Conservation (phyloP, 2,113 vertebrate genomes). For the Sinocyclocheilus rhinocerous region DNA sequence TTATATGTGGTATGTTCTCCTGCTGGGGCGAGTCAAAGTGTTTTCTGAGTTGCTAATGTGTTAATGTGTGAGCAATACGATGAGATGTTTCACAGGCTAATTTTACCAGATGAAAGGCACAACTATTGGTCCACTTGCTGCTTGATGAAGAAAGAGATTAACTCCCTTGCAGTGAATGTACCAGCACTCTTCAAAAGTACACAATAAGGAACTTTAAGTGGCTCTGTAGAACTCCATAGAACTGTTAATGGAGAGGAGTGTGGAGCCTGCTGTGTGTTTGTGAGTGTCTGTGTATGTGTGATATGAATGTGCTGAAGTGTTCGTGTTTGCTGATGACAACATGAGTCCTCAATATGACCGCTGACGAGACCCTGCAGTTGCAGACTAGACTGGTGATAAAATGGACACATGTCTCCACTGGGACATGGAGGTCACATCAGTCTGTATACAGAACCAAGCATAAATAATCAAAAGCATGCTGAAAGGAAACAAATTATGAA, state of each 20-base stretch:
- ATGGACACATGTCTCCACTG: conserved; percentile 64
- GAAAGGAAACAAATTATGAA: background rate
- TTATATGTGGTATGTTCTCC: conserved; percentile 41
- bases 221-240: background rate
- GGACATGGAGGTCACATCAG: conserved; percentile 67
- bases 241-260: conserved; percentile 1
- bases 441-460: conserved; percentile 65
- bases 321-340: conserved; percentile 68
- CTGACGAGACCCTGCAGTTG: conserved; percentile 67
- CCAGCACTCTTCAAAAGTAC: background rate
- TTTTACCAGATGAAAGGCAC: conserved; percentile 47
- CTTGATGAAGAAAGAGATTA: background rate
- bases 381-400: conserved; percentile 65
- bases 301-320: conserved; percentile 51
- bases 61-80: conserved; percentile 57
- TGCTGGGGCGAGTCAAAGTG: conserved; percentile 30
- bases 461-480: background rate
- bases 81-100: conserved; percentile 49
- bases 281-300: conserved; percentile 47
- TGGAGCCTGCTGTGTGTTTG: background rate
- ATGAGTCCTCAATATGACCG: conserved; percentile 66
- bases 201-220: conserved; percentile 22
- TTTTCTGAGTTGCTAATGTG: conserved; percentile 47
- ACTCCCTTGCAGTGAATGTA: background rate
- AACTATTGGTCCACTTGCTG: conserved; percentile 20